phyloP scores from a whole-genome alignment of 35 echinoderm and acorn worm species.

The Anneissia japonica region DNA sequence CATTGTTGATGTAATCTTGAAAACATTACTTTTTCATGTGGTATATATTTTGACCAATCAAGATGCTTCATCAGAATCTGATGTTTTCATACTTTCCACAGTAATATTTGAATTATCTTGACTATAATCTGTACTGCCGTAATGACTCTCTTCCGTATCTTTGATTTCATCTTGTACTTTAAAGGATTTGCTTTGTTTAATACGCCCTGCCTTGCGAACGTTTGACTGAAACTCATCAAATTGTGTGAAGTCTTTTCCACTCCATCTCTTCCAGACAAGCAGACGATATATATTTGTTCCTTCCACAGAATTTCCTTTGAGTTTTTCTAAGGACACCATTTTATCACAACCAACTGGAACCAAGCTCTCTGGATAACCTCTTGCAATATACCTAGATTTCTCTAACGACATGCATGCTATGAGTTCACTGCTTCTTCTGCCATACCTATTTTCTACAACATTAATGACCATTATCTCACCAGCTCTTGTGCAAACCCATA shows the following conservation, averaged over 20 bases:
- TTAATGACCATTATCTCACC: background rate
- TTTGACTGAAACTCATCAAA: background rate
- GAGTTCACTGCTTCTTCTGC: background rate
- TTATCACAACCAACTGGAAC: background rate
- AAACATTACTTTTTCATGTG: no score
- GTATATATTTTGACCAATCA: no score
- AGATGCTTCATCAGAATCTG: no score
- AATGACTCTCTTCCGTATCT: background rate
- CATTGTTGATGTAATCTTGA: no score
- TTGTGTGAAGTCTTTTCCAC: background rate
- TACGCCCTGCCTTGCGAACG: background rate
- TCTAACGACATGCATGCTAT: background rate
- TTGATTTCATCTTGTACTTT: background rate
- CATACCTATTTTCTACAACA: background rate
- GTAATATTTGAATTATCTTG: background rate
- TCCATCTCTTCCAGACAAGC: background rate
- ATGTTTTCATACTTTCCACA: background rate
- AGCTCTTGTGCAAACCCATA: background rate
- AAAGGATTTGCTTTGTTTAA: background rate
- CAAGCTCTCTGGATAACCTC: background rate
- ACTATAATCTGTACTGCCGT: background rate
- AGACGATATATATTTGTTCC: background rate
- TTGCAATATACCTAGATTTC: background rate
- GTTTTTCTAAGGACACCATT: background rate
- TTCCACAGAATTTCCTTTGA: background rate